These are phyloP conservation scores for Fregata magnificens DNA, from an alignment of 2,113 vertebrate species.

Conservation along the genomic window DNA sequence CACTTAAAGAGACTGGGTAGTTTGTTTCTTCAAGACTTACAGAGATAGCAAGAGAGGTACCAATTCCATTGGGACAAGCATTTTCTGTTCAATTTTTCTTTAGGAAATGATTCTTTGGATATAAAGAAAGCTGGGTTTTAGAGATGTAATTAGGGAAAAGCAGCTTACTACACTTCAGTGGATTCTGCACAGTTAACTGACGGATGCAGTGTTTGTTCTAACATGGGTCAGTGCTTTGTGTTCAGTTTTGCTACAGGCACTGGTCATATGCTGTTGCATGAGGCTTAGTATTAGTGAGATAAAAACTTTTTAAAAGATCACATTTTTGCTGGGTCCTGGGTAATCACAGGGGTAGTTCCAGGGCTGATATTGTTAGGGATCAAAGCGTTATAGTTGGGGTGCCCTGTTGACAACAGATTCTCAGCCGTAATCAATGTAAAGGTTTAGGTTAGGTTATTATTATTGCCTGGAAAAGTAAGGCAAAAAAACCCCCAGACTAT, in stretches of 20 bases:
- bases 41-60: background rate
- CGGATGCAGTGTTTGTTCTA: background rate
- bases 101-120: background rate
- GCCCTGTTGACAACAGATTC: background rate
- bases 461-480: background rate
- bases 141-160: background rate
- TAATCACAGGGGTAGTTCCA: background rate
- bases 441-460: background rate
- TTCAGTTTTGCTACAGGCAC: background rate
- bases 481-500: background rate
- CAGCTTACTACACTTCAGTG: background rate
- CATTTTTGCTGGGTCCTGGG: background rate
- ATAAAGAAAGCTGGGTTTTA: background rate
- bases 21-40: background rate
- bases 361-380: background rate
- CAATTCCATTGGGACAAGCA: background rate
- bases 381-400: background rate
- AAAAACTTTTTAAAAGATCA: background rate
- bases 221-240: background rate
- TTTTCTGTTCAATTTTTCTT: background rate
- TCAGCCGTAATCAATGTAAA: background rate
- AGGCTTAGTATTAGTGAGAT: background rate
- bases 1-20: background rate
- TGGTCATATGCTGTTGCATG: background rate
- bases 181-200: background rate